Percentiles rank a stretch among this genome's conserved stretches.
Conservation (phyloP, 37 sponge, comb jelly and placozoan genomes). For the Amphimedon queenslandica region DNA sequence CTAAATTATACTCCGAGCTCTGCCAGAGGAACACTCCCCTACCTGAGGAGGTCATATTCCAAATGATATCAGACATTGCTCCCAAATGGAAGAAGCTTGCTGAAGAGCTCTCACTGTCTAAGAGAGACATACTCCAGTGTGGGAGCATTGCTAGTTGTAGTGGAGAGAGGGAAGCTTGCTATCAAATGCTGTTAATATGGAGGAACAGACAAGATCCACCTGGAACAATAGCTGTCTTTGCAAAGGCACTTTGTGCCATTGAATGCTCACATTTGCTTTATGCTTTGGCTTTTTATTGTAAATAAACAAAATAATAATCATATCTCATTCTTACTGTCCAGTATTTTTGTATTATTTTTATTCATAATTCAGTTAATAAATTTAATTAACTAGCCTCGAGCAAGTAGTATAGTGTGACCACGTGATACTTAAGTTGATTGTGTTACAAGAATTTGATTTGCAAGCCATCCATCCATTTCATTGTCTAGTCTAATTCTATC, state of each 20-base stretch:
- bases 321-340: too few species aligned
- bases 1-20: too few species aligned
- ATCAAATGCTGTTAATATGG: constrained; percentile 26
- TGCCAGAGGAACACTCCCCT: background rate
- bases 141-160: background rate
- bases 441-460: too few species aligned
- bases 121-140: constrained; percentile 24
- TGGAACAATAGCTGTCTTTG: constrained; percentile 8
- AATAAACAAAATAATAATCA: too few species aligned
- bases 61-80: constrained; percentile 12
- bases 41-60: background rate
- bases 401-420: too few species aligned
- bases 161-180: constrained; percentile 29
- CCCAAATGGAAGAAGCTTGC: constrained; percentile 25
- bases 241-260: constrained; percentile 18
- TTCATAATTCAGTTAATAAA: too few species aligned
- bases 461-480: too few species aligned
- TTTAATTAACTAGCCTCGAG: too few species aligned
- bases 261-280: constrained; percentile 9
- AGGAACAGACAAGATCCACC: background rate
- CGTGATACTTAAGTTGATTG: too few species aligned
- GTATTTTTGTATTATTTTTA: too few species aligned
- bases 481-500: too few species aligned
- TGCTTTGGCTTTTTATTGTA: background rate
- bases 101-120: constrained; percentile 1